Percentiles rank a stretch among this genome's conserved stretches.
These are phyloP conservation scores for Cancer borealis DNA, from an alignment of 2,888 invertebrate genomes.

Conservation along the genomic window DNA sequence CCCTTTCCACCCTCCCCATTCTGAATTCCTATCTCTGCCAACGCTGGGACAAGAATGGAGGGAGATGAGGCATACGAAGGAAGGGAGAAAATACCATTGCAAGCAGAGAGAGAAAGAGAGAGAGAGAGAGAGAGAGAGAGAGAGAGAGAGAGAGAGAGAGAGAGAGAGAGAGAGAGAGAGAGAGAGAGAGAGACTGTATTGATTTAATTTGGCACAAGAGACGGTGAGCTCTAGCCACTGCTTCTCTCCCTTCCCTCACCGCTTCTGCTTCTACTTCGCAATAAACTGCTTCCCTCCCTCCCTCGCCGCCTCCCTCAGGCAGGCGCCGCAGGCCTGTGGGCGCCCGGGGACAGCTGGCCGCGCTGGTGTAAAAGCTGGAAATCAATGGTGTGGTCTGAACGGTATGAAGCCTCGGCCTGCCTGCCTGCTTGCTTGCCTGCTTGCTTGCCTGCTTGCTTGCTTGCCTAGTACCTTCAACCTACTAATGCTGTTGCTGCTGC, in stretches of 20 bases:
- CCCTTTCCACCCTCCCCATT: background rate
- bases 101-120: conserved; percentile 49
- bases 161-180: conserved; percentile 42
- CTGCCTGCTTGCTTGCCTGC: background rate
- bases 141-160: conserved; percentile 49
- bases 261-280: conserved; percentile 29
- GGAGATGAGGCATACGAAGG: conserved; percentile 16
- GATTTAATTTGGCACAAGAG: conserved; percentile 63
- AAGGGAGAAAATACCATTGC: conserved; percentile 29
- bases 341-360: background rate
- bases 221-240: conserved; percentile 11
- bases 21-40: background rate
- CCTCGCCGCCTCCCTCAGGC: conserved; percentile 13
- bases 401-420: conserved; percentile 18
- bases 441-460: background rate
- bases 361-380: conserved; percentile 30
- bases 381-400: conserved; percentile 47
- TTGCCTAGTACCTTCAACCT: background rate
- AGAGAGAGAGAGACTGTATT: conserved; percentile 56
- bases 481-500: background rate
- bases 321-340: background rate
- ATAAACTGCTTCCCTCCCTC: background rate
- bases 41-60: background rate
- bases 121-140: conserved; percentile 45
- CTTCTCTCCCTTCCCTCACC: conserved; percentile 41